Conservation (phyloP, 1,140 invertebrate genomes). For the Metopolophium dirhodum region DNA sequence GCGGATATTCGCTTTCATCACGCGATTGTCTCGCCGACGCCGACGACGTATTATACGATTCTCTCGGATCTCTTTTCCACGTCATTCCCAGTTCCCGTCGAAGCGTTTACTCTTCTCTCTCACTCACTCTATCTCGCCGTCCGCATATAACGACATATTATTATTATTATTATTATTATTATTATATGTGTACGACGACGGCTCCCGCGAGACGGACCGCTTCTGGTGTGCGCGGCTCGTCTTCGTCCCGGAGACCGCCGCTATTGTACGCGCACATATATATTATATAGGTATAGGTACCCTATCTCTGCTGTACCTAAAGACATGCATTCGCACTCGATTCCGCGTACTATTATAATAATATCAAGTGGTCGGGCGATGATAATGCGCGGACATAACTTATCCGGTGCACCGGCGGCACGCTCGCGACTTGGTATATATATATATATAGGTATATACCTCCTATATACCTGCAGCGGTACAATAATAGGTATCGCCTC, state of each 20-base stretch:
- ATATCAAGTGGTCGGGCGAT: not conserved
- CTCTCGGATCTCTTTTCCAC: not conserved
- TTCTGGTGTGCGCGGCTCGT: not conserved
- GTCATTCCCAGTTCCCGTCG: not conserved
- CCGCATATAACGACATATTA: not conserved
- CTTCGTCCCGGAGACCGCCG: not conserved
- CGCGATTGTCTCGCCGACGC: conserved; percentile 26
- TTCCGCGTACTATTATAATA: conserved; percentile 14
- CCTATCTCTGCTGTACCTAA: not conserved
- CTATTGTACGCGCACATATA: not conserved
- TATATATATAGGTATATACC: not conserved
- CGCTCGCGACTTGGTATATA: not conserved
- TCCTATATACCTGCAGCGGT: not conserved
- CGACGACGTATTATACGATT: not conserved
- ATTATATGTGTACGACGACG: not conserved
- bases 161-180: not conserved
- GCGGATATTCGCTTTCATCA: conserved; percentile 45
- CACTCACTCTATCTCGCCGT: not conserved
- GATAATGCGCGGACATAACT: conserved; percentile 8
- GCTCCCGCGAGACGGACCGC: not conserved
- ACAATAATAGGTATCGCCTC: not conserved
- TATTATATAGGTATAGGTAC: not conserved
- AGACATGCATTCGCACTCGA: not conserved
- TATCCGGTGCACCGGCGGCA: not conserved
- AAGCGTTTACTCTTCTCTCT: not conserved